Base-by-base conservation (phyloP, 2,888 invertebrate species). In the Exephanes ischioxanthus region DNA sequence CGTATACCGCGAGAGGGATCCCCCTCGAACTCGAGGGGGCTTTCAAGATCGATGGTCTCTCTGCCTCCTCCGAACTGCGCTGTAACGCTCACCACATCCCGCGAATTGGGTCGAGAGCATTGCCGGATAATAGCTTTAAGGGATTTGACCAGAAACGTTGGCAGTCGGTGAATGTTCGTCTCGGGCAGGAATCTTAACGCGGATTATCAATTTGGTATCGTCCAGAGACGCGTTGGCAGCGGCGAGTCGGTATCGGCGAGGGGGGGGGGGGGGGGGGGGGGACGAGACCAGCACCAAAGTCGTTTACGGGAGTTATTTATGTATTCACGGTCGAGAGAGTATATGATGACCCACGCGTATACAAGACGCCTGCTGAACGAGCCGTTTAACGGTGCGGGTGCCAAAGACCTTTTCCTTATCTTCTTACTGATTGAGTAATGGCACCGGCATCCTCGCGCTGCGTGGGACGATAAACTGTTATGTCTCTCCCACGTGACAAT, bases 381-480 rank as follows among this genome's bases (percentile, higher is more conserved):
- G 16, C 66, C 67, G 53, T 33, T 84, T 55, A 81, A 58, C 16
- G 30, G 78, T 75, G 66, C 73, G 82, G 87, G 87, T 88, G 90
- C 87, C 89, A 88, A 89, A 87, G 89, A 90, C 89, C 89, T 87
- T 87, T 87, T 86, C 84, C 87, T 89, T 89, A 89, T 90, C 91
- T 87, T 83, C 76, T 33, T 58, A 81, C 88, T 89, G 78, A 85
- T 85, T 90, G 90, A 90, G 85, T 90, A 90, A 90, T 90, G 87
- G 89, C 87, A 87, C 87, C 87, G 88, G 87, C 87, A 87, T 88
- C 86, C 33, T 70, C 63, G 37, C 30, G 33, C 45, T 53, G 88
- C 89, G 91, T 91, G 89, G 91, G 91, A 85, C 76, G 89, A 83
- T 86, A 88, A 91, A 90, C 91, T 91, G 90, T 89, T 91, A 90